Evolutionary conservation across 2,888 invertebrate species (phyloP), one percentile per base, ranked within the genome.

Genomic region (Pristionchus japonicus): DNA sequence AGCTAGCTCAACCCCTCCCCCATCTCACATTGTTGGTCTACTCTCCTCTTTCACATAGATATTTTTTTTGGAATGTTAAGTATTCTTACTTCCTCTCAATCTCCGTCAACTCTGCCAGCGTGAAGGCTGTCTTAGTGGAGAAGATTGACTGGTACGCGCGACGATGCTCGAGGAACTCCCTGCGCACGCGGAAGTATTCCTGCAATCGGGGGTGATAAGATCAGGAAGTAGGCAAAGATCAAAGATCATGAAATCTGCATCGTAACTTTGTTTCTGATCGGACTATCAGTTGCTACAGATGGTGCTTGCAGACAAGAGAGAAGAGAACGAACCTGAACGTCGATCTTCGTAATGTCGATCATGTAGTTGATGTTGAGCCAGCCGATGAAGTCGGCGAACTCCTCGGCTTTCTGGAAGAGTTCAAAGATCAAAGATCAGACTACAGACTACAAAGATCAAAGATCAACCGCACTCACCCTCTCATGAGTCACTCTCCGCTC

Each of bases 111-210:
- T 92, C 91, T n/a, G 91, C 90, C 0, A 91, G 91, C 1, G 91
- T 91, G 88, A 91, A 92, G 85, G 91, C 90, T 27, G 91, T 90
- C 88, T 90, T 90, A 31, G 91, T 90, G 49, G 90, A 91, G 88
- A 92, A 91, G 37, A 92, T 91, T 40, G 91, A 91, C 85, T 91
- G 91, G 89, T 91, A 92, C 27, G 91, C 87, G 57, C 89, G 91
- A 57, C 93, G 91, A 47, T 92, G 89, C 89, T 93, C 92, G 86
- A 93, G 89, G 88, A 93, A 92, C 86, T 93, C 93, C 23, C 90
- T 84, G 74, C 93, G 92, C 64, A 91, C 89, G 37, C 90, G 90
- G 70, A 91, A 89, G 88, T 91, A 91, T 86, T 90, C 91, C 89
- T 92, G 89, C 74, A 91, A 43, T n/a, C n/a, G n/a, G n/a, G n/a